Conservation (phyloP, 2,888 invertebrate genomes). For the Caenorhabditis uteleia region DNA sequence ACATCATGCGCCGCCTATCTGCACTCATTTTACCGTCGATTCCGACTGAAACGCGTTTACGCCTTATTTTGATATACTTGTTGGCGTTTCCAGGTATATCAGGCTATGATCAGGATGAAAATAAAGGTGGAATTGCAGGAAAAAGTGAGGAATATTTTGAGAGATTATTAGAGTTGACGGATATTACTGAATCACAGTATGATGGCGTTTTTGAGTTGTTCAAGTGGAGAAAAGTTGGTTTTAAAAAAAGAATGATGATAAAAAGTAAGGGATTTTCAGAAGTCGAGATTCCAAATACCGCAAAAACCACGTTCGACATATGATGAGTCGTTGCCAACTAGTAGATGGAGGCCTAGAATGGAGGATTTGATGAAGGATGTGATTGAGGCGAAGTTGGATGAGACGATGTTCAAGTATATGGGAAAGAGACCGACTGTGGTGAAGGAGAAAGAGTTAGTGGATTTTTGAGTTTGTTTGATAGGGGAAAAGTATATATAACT, state of each 20-base stretch:
- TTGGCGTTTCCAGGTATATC: constrained; percentile 15
- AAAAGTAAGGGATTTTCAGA: background rate
- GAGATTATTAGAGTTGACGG: constrained; percentile 10
- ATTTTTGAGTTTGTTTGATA: no score
- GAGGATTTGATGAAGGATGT: constrained; percentile 6
- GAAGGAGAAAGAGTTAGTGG: constrained; percentile 1
- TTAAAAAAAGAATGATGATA: no score
- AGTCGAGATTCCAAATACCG: background rate
- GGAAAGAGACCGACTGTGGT: constrained; percentile 5
- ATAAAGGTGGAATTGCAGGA: constrained; percentile 1
- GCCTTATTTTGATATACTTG: constrained; percentile 28
- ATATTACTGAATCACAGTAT: constrained; percentile 7
- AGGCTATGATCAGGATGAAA: background rate
- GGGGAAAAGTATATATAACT: no score
- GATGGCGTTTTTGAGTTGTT: constrained; percentile 10
- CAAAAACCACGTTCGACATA: background rate
- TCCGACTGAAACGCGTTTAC: constrained; percentile 11
- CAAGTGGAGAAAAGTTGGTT: constrained; percentile 12
- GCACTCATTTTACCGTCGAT: background rate
- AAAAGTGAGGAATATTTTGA: constrained; percentile 20
- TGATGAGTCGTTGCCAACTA: constrained; percentile 12
- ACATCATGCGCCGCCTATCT: constrained; percentile 2
- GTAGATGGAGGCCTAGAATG: constrained; percentile 24
- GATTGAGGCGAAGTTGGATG: background rate
- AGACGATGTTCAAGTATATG: constrained; percentile 6